phyloP scores from a whole-genome alignment of 2,797 vertebrate species.

The Arvicola amphibius region DNA sequence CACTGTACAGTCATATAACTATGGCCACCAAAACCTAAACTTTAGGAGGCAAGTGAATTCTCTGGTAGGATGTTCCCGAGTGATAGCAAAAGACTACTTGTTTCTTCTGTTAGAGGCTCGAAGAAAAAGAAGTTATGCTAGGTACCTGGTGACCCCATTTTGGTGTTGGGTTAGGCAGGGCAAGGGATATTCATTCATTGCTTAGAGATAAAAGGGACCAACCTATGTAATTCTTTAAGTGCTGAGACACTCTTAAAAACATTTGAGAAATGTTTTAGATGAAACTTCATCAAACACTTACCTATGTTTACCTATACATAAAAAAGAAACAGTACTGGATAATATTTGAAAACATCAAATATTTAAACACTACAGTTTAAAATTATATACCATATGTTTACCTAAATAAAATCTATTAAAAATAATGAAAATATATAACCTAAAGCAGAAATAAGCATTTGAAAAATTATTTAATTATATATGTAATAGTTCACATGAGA shows the following conservation, averaged over 20 bases:
- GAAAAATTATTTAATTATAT: conserved; percentile 16
- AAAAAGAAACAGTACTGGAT: background rate
- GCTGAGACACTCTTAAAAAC: background rate
- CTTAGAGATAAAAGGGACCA: background rate
- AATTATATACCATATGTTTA: background rate
- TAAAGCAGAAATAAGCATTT: background rate
- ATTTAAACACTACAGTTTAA: background rate
- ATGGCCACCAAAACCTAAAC: background rate
- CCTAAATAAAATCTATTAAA: conserved; percentile 8
- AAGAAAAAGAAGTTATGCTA: background rate
- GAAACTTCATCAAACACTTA: conserved; percentile 20
- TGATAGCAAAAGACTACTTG: background rate
- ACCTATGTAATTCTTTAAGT: background rate
- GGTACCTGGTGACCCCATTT: background rate
- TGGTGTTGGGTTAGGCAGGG: background rate
- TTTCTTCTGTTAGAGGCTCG: background rate
- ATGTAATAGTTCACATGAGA: conserved; percentile 2
- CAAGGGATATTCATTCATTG: background rate
- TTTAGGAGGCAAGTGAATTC: background rate
- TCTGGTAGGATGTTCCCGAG: background rate
- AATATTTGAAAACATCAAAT: conserved; percentile 30
- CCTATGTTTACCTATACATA: background rate
- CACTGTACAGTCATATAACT: background rate
- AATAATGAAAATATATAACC: background rate
- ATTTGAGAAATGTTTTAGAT: background rate